Conservation (phyloP, 2,113 vertebrate genomes). For the Silurus glanis region DNA sequence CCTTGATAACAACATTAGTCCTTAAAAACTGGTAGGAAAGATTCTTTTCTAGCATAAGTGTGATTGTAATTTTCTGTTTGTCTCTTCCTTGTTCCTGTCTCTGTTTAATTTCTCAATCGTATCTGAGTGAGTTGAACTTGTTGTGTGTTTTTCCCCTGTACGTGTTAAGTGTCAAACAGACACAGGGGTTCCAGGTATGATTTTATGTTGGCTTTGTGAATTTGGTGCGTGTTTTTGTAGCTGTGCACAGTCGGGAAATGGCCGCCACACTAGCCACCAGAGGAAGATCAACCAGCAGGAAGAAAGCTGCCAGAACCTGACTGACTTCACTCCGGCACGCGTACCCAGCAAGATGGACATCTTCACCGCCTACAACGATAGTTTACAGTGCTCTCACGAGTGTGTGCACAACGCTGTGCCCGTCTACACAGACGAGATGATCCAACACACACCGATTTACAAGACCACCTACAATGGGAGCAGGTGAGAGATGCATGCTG, state of each 20-base stretch:
- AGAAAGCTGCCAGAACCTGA: constrained; percentile 97
- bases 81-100: constrained; percentile 15
- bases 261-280: constrained; percentile 91
- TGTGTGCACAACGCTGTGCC: constrained; percentile 87
- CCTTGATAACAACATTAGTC: constrained; percentile 98
- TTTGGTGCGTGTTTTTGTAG: constrained; percentile 83
- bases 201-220: constrained; percentile 79
- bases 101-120: not conserved
- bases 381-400: constrained; percentile 95
- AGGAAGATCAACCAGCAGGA: constrained; percentile 96
- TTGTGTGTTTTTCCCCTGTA: constrained; percentile 37
- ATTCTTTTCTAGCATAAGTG: constrained; percentile 60
- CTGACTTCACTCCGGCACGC: constrained; percentile 89
- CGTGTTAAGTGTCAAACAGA: constrained; percentile 47
- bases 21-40: constrained; percentile 99
- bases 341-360: constrained; percentile 96
- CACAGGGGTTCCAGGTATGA: constrained; percentile 73
- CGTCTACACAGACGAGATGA: constrained; percentile 87
- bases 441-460: constrained; percentile 87
- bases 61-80: not conserved
- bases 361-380: constrained; percentile 97
- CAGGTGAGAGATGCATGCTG: constrained; percentile 73
- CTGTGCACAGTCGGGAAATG: constrained; percentile 89
- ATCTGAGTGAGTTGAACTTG: not conserved
- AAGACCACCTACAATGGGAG: constrained; percentile 94